Conservation (phyloP, 1,140 invertebrate genomes). For the Pachypsylla venusta region DNA sequence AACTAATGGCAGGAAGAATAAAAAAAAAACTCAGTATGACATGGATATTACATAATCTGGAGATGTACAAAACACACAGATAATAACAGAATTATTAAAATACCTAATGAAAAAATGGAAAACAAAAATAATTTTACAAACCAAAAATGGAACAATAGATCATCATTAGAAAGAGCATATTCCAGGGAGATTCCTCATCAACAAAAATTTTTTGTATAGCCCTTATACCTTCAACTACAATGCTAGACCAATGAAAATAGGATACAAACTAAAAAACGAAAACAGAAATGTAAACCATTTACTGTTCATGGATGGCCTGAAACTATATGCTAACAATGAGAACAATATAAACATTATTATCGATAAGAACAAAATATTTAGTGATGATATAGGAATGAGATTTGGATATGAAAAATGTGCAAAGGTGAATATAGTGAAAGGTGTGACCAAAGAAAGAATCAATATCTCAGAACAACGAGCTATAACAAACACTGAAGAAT, state of each 20-base stretch:
- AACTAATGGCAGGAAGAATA: neutral
- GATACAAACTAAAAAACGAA: neutral
- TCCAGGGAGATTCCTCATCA: slow-evolving; percentile 16
- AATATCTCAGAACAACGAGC: neutral
- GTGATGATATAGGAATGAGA: neutral
- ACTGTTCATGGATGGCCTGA: slow-evolving; percentile 5
- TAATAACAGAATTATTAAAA: no score
- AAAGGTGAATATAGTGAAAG: slow-evolving; percentile 8
- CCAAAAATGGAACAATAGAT: no score
- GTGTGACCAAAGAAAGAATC: neutral
- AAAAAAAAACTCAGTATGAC: slow-evolving; percentile 6
- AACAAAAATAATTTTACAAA: no score
- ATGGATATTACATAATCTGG: slow-evolving; percentile 19
- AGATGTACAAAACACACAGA: slow-evolving; percentile 15
- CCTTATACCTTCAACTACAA: neutral
- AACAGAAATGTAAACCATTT: neutral
- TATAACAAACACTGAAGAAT: neutral
- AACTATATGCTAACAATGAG: neutral
- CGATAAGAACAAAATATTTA: neutral
- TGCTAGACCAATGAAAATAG: neutral
- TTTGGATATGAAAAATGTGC: slow-evolving; percentile 8
- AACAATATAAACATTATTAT: neutral
- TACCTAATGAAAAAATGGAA: no score
- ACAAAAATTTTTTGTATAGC: slow-evolving; percentile 16
- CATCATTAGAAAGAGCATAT: slow-evolving; percentile 11